Base-by-base conservation (phyloP, 2,113 vertebrate species). In the Apodemus speciosus region DNA sequence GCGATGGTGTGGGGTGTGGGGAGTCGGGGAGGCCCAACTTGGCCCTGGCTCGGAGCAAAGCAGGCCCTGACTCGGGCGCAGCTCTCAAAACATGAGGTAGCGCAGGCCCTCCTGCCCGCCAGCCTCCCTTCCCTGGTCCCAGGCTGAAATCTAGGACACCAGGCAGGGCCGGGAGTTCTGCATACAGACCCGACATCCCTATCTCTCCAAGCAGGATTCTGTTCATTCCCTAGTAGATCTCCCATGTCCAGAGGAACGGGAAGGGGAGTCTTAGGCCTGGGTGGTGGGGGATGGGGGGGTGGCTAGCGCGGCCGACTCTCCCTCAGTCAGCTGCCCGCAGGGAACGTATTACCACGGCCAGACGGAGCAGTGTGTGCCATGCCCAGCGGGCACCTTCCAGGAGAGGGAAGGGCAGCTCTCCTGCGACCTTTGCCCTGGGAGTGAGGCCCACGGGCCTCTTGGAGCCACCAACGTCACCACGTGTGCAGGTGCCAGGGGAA, bases 271-370 rank as follows among this genome's bases (percentile, higher is more conserved):
- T 64, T 75, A 95, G 94, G 87, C 84, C 93, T 56, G 93, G 92
- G 92, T 43, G 94, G 96, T 73, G 90, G 95, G 93, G 88, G 62
- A 53, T 85, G 77, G 46, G 90, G 97, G 56, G 96, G 96, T 96
- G 95, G 97, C 97, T 97, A 95, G 96, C 94, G 4, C 81, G 93
- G 95, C 98, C 97, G 95, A 98, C 98, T 27, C 98, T 98, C 97
- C 98, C 99, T 99, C 98, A 99, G 99, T 99, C 96, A 99, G 99
- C 99, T 99, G 99, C 98, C 98, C 98, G 97, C 98, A 99, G 69
- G 99, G 99, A 96, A 99, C 99, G 0, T 99, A 99, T 96, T 99
- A 99, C 98, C 99, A 99, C 6, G 99, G 99, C 6, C 99, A 99
- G 98, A 99, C 98, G 97, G 99, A 99, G 97, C 99, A 99, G 97